Conservation (phyloP, 2,113 vertebrate species). For the Parus major region DNA sequence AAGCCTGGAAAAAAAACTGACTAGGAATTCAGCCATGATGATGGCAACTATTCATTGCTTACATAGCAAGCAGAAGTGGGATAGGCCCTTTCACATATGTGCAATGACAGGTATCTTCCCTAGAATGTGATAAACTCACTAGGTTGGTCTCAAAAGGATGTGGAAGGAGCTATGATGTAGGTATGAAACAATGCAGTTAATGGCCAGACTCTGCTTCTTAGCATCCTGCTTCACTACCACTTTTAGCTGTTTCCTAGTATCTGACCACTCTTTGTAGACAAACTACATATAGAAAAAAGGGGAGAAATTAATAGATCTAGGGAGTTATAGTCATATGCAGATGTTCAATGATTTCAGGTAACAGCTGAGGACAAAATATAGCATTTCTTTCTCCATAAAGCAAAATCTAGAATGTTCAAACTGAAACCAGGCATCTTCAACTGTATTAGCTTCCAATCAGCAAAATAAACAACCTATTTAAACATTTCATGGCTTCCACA, state of each 20-base stretch:
- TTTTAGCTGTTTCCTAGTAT: not conserved
- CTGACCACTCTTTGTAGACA: not conserved
- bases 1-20: not conserved
- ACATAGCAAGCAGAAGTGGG: not conserved
- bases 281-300: not conserved
- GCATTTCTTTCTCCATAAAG: not conserved
- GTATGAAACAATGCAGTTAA: not conserved
- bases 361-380: not conserved
- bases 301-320: not conserved
- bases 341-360: not conserved
- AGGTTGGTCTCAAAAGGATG: not conserved
- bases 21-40: not conserved
- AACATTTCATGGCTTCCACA: slow-evolving; percentile 58
- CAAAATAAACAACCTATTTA: slow-evolving; percentile 70
- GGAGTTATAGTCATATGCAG: not conserved
- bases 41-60: not conserved
- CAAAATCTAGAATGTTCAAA: not conserved
- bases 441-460: slow-evolving; percentile 65
- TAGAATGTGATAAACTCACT: not conserved
- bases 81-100: not conserved
- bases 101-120: not conserved
- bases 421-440: slow-evolving; percentile 40
- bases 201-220: not conserved
- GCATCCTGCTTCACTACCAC: not conserved
- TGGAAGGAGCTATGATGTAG: not conserved